Base-by-base conservation (phyloP, 2,113 vertebrate genomes). In the Reinhardtius hippoglossoides region DNA sequence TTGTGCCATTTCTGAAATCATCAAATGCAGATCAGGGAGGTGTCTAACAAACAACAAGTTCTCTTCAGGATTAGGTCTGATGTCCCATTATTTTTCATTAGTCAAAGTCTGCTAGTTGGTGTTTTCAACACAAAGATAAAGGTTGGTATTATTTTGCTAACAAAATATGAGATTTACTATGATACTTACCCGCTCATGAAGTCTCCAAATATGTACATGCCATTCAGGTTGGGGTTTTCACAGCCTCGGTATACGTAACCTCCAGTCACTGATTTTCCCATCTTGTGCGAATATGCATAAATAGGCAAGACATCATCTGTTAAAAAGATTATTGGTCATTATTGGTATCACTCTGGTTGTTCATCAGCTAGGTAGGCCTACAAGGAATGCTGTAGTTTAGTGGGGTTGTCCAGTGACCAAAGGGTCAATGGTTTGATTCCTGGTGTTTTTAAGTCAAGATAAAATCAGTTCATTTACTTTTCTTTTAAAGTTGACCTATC, bases 151-250 rank as follows among this genome's bases (percentile, higher is more conserved):
- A 26, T n/a, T 16, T 12, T 20, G 9, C 12, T 27, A 46, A 62
- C 3, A 48, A 56, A 74, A 68, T 21, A 21, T 9, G 52, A 37
- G n/a, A 3, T 37, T 16, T 40, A 23, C n/a, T 21, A 69, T n/a
- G n/a, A n/a, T n/a, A n/a, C 95, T 90, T 93, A 99, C 98, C 98
- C 98, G 5, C 96, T 99, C 97, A 99, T 99, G 90, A 99, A 99
- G 90, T 99, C 98, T 75, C 97, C 98, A 66, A 99, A 99, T 91
- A 99, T 96, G 90, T 99, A 99, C 78, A 98, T 94, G 66, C 97
- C 97, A 0, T 99, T 98, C 76, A 99, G 84, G 85, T 99, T 99
- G 44, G 98, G 97, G 88, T 94, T 95, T 90, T 98, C 95, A 0
- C 98, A 99, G 50, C 98, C 97, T 57, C 97, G 90, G 84, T 99